Conservation (phyloP, 2,113 vertebrate species). For the Gnathonemus echidnorhynchus region DNA sequence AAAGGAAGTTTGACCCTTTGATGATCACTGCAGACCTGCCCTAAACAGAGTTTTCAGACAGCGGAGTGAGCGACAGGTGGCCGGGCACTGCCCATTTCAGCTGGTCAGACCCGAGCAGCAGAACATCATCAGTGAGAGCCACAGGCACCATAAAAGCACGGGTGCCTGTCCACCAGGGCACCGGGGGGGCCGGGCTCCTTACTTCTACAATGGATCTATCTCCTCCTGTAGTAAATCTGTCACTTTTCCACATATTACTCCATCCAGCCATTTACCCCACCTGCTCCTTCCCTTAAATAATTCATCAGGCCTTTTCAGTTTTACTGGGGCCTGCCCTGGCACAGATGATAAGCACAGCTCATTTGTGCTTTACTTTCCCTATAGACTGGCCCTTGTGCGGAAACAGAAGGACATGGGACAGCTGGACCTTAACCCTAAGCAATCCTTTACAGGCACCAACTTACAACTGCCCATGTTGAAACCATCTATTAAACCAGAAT, state of each 20-base stretch:
- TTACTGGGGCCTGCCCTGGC: neutral
- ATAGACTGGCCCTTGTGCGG: neutral
- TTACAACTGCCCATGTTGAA: neutral
- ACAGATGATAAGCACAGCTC: neutral
- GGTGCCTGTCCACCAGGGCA: neutral
- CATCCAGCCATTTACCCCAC: neutral
- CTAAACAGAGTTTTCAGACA: neutral
- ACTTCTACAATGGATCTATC: neutral
- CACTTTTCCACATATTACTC: neutral
- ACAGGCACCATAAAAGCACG: neutral
- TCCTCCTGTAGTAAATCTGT: neutral
- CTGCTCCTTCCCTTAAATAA: neutral
- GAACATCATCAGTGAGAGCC: neutral
- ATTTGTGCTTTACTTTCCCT: neutral
- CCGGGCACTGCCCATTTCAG: neutral
- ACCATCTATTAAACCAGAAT: neutral
- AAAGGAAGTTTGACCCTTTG: neutral
- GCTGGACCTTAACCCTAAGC: neutral
- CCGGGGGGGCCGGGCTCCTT: neutral
- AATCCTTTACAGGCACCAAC: neutral
- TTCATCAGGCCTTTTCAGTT: neutral
- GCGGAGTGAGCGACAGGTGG: neutral
- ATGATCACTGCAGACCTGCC: neutral
- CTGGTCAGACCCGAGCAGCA: neutral
- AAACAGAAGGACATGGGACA: neutral